A percentile compares a stretch with the other conserved stretches of the same genome.
Conservation (phyloP, 1,140 invertebrate genomes). For the Anagrus nilaparvatae region DNA sequence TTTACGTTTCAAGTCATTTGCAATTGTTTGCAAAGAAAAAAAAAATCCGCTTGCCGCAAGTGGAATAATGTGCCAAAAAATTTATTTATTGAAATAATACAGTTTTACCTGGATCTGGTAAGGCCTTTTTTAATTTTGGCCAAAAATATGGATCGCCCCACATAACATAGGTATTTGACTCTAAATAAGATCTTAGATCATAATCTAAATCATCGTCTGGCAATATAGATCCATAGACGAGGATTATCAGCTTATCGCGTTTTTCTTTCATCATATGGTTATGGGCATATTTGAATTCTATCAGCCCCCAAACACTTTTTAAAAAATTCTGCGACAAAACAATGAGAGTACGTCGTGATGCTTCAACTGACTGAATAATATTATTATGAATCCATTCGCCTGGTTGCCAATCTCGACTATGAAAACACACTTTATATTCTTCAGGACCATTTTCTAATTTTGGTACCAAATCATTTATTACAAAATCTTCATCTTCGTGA, state of each 20-base stretch:
- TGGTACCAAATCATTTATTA: slow-evolving; percentile 55
- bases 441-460: slow-evolving; percentile 50
- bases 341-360: slow-evolving; percentile 71
- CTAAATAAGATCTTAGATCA: slow-evolving; percentile 66
- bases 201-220: slow-evolving; percentile 54
- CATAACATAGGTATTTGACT: slow-evolving; percentile 80
- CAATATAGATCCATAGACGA: slow-evolving; percentile 66
- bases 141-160: slow-evolving; percentile 80
- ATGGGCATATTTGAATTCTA: slow-evolving; percentile 76
- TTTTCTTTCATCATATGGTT: slow-evolving; percentile 62
- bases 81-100: too few species aligned
- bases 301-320: slow-evolving; percentile 70
- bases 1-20: too few species aligned
- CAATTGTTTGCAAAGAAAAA: too few species aligned
- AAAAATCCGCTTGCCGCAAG: too few species aligned
- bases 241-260: slow-evolving; percentile 60
- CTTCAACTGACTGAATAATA: too few species aligned
- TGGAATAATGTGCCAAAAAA: too few species aligned
- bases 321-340: slow-evolving; percentile 74
- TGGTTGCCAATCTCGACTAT: slow-evolving; percentile 68
- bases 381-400: slow-evolving; percentile 69
- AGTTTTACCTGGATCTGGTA: too few species aligned
- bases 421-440: slow-evolving; percentile 62
- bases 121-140: slow-evolving; percentile 67
- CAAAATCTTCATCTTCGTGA: slow-evolving; percentile 67